These are phyloP conservation scores for Bombus picipes DNA, from an alignment of 1,140 invertebrate species.

Conservation along the genomic window DNA sequence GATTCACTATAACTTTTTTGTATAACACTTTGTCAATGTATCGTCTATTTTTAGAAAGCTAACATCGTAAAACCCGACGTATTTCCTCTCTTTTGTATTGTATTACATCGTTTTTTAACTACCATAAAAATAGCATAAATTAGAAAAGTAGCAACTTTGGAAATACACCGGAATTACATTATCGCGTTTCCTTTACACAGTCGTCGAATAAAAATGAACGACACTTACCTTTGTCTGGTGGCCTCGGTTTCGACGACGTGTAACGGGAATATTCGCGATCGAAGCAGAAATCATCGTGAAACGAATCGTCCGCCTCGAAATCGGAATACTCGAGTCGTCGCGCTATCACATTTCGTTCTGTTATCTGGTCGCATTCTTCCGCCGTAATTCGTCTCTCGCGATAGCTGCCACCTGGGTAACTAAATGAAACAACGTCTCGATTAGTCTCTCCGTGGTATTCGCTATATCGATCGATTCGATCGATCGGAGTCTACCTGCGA, in stretches of 20 bases:
- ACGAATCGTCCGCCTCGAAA: constrained; percentile 46
- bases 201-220: background rate
- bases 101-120: background rate
- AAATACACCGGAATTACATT: background rate
- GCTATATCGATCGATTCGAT: background rate
- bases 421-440: constrained; percentile 20
- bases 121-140: background rate
- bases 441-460: background rate
- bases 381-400: constrained; percentile 17
- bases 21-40: too few relatives aligned
- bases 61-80: too few relatives aligned
- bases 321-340: constrained; percentile 63
- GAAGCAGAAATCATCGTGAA: constrained; percentile 55
- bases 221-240: constrained; percentile 35
- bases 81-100: too few relatives aligned
- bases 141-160: background rate
- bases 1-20: too few relatives aligned
- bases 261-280: constrained; percentile 9
- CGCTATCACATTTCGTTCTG: constrained; percentile 46
- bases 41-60: too few relatives aligned
- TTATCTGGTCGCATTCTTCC: constrained; percentile 43
- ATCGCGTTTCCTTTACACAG: background rate
- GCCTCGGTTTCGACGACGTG: background rate
- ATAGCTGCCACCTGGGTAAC: constrained; percentile 53
- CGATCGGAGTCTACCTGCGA: constrained; percentile 38